Percentiles rank a stretch among this genome's conserved stretches.
phyloP scores from a whole-genome alignment of 1,140 invertebrate species.

The Panagrolaimus sp. region DNA sequence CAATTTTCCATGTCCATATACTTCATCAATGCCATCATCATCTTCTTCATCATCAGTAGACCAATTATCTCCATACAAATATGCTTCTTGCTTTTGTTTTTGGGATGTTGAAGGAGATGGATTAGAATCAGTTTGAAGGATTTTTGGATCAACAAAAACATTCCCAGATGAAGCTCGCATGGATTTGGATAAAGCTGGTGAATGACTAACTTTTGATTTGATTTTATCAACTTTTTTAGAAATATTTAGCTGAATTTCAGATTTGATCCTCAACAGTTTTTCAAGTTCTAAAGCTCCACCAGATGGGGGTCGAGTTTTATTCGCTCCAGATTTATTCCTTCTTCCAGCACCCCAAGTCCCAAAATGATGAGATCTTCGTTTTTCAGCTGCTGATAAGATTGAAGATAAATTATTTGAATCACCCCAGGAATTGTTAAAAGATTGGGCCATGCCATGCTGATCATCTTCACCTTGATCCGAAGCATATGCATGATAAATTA shows the following conservation, averaged over 20 bases:
- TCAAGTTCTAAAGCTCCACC: constrained; percentile 36
- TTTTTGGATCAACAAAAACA: constrained; percentile 20
- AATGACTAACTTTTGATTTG: constrained; percentile 28
- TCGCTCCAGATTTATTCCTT: not conserved
- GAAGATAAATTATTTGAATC: not conserved
- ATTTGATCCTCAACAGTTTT: constrained; percentile 34
- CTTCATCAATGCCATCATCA: not conserved
- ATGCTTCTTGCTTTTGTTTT: not conserved
- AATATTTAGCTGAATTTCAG: constrained; percentile 35
- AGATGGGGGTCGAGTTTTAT: not conserved
- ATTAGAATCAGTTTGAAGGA: constrained; percentile 18
- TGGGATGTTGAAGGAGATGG: constrained; percentile 26
- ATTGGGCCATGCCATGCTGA: constrained; percentile 1
- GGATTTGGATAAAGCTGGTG: constrained; percentile 16
- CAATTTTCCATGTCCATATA: not conserved
- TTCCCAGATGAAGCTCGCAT: constrained; percentile 15
- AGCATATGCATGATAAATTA: constrained; percentile 5
- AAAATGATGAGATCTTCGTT: constrained; percentile 19
- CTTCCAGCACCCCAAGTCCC: constrained; percentile 22
- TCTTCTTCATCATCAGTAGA: constrained; percentile 36
- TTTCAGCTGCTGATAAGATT: not conserved
- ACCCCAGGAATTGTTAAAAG: constrained; percentile 6
- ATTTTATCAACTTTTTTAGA: constrained; percentile 29
- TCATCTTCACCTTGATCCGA: not conserved
- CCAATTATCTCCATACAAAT: constrained; percentile 46